phyloP scores from a whole-genome alignment of 2,888 invertebrate genomes.

The Rambutsinella grinnellia region DNA sequence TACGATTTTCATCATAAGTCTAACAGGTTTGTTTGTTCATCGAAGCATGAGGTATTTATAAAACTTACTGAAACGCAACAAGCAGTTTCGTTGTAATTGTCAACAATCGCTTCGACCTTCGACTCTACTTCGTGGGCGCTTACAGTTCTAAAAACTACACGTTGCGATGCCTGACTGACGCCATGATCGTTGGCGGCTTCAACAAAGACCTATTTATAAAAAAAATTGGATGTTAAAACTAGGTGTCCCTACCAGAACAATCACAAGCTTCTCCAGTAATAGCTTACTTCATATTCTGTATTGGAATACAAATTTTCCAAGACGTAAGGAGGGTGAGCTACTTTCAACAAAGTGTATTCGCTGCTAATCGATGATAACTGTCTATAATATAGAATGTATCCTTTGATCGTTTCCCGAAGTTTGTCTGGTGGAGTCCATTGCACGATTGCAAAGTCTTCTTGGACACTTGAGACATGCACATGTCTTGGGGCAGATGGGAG shows the following conservation, averaged over 20 bases:
- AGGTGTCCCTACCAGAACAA: neutral
- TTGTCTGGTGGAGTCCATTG: conserved; percentile 83
- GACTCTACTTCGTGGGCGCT: conserved; percentile 75
- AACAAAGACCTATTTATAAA: conserved; percentile 72
- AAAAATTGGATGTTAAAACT: neutral
- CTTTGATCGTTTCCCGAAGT: conserved; percentile 79
- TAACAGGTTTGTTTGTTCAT: too few relatives aligned
- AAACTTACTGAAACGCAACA: conserved; percentile 77
- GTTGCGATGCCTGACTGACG: conserved; percentile 80
- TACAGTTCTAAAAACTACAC: conserved; percentile 83
- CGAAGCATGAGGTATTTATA: too few relatives aligned
- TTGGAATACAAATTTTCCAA: conserved; percentile 81
- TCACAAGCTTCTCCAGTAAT: neutral
- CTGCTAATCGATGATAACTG: conserved; percentile 71
- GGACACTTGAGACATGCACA: conserved; percentile 78
- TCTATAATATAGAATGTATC: conserved; percentile 76
- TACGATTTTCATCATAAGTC: too few relatives aligned
- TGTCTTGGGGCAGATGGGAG: conserved; percentile 81
- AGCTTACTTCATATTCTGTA: conserved; percentile 81
- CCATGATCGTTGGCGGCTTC: conserved; percentile 86
- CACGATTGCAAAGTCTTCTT: conserved; percentile 81
- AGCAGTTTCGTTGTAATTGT: conserved; percentile 80
- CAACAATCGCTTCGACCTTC: conserved; percentile 70
- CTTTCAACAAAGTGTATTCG: conserved; percentile 68
- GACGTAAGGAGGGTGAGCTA: conserved; percentile 79